Evolutionary conservation across 2,888 invertebrate genomes (phyloP), one percentile per base, ranked within the genome.

Genomic region (Drosophila histrio): DNA sequence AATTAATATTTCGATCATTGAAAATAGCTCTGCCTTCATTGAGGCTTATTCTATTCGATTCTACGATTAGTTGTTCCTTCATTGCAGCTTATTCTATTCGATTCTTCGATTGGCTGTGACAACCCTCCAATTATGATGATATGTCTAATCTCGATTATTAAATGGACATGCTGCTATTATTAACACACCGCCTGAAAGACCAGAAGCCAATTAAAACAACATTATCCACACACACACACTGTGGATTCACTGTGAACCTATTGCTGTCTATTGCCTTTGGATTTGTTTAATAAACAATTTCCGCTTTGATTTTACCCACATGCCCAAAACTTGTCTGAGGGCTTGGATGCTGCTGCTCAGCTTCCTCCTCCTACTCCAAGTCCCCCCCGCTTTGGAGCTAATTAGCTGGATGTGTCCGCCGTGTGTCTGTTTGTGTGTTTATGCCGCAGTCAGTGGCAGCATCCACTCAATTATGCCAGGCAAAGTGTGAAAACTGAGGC

Each of bases 261-360:
- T 56, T 34, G 24, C 4, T 38, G 44, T 13, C 13, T 52, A 53
- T 34, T 59, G 67, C 53, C 61, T 65, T 49, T 69, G 69, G 76
- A 81, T 80, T 78, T 84, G 81, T 73, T 87, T 87, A 82, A 82
- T 87, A 87, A 87, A 84, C 82, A 81, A 87, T 82, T 82, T 82
- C 82, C 82, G 87, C 61, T 81, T 79, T 71, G 80, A 83, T 86
- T 81, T 80, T 30, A 65, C 49, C 49, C 54, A 60, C 52, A 47
- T 64, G 19, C 15, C 53, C 43, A 13, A 32, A 47, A 34, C 49
- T 43, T 60, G 57, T 59, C 2, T 44, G 59, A 74, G 81, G 71
- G 67, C 47, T 58, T 53, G 50, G 58, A 58, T 68, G 63, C 59
- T 65, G 54, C n/a, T 41, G 22, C 15, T 24, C 7, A 22, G 8